phyloP scores from a whole-genome alignment of 2,113 vertebrate species.

The Bos indicus region DNA sequence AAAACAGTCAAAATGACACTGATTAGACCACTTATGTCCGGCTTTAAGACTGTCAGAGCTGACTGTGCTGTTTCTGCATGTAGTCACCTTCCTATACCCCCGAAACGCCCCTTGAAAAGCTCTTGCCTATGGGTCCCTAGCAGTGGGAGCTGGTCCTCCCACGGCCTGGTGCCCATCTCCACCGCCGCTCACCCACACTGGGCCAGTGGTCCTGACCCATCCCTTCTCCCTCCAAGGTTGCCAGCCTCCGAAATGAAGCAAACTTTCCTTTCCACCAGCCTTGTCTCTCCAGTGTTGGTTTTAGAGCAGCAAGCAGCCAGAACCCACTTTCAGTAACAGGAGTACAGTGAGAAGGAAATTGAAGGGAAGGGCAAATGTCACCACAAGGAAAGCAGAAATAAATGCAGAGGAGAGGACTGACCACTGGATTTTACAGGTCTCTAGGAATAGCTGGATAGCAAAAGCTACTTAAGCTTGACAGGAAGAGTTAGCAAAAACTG shows the following conservation, averaged over 20 bases:
- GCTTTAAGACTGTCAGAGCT: neutral
- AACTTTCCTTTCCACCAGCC: neutral
- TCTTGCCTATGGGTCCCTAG: neutral
- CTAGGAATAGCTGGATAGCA: neutral
- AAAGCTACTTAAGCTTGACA: neutral
- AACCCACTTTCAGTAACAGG: neutral
- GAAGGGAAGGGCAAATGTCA: neutral
- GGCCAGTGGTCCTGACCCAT: neutral
- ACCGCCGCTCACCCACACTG: fast-evolving
- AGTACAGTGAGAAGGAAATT: neutral
- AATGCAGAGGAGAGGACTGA: neutral
- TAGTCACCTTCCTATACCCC: neutral
- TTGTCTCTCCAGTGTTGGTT: neutral
- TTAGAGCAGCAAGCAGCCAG: neutral
- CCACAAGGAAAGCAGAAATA: neutral
- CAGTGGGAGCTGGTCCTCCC: neutral
- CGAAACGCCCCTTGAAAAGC: neutral
- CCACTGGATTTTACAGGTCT: neutral
- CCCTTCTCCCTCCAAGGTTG: neutral
- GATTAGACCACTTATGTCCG: neutral
- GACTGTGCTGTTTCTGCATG: neutral
- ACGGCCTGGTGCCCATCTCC: neutral
- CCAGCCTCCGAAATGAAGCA: neutral
- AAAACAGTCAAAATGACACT: neutral
- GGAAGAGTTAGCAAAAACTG: neutral